phyloP scores from a whole-genome alignment of 2,113 vertebrate genomes.

The Cranoglanis bouderius region DNA sequence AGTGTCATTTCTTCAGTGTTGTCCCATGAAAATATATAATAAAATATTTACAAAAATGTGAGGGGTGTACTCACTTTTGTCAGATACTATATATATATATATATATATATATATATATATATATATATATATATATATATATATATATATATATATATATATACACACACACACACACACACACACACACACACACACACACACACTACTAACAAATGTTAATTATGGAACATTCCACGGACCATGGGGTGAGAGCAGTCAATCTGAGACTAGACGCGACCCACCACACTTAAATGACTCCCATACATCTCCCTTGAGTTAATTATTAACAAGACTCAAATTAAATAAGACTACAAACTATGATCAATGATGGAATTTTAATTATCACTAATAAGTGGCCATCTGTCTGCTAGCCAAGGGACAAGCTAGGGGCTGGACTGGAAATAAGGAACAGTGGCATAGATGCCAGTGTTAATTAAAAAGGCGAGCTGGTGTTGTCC shows the following conservation, averaged over 20 bases:
- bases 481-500: slow-evolving; percentile 9
- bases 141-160: background rate
- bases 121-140: background rate
- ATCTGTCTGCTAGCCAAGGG: slow-evolving; percentile 77
- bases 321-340: slow-evolving; percentile 76
- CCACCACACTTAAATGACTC: slow-evolving; percentile 61
- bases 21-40: no score
- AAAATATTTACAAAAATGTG: no score
- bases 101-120: no score
- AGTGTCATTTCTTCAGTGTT: no score
- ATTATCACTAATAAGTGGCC: slow-evolving; percentile 82
- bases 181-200: no score
- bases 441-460: slow-evolving; percentile 62
- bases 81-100: no score
- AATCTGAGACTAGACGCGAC: slow-evolving; percentile 15
- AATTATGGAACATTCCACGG: background rate
- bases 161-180: no score
- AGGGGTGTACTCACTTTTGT: no score
- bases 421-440: slow-evolving; percentile 58
- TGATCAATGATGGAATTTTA: slow-evolving; percentile 81
- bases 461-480: slow-evolving; percentile 67
- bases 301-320: slow-evolving; percentile 63
- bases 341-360: slow-evolving; percentile 74
- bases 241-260: slow-evolving; percentile 35
- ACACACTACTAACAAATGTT: background rate